Base-by-base conservation (phyloP, 2,113 vertebrate species). In the Sylvietta virens region DNA sequence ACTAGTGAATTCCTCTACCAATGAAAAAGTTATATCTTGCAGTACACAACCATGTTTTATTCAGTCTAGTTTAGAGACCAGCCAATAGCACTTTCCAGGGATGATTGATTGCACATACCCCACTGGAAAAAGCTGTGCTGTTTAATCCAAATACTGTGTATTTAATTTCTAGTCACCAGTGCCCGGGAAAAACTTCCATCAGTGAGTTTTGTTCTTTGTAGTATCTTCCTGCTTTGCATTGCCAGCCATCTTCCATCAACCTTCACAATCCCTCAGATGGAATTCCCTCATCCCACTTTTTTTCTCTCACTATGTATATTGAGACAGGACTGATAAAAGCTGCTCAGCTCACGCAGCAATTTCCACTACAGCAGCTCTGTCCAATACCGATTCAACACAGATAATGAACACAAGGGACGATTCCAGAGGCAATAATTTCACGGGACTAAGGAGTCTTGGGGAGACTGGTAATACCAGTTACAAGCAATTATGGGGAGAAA, bases 31-130 rank as follows among this genome's bases (percentile, higher is more conserved):
- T 26, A 1, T 27, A 80, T 70, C 22, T 53, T 56, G 15, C 54
- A 58, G 33, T 40, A 86, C 19, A 62, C 33, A 65, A 48, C 11
- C 69, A 33, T 15, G 12, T 57, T 90, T 91, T 66, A 70, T 27
- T 89, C 50, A 81, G 44, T 35, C 39, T 71, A 58, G 79, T 85
- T 87, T 87, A 70, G 50, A 67, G 33, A 79, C 1, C 39, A 54
- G 39, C 86, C 92, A 79, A 78, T 28, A 87, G 57, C 89, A 88
- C 87, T 80, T 95, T 91, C 50, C 93, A 95, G 83, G 54, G 48
- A 89, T 65, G 78, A 91, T 13, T 76, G 48, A 88, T 39, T 19
- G 0, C 22, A 58, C 51, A 42, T 18, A 72, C 37, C 35, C 39
- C 39, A 61, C 5, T 61, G 39, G 44, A 72, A 81, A 92, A 45